Evolutionary conservation across 1,140 invertebrate genomes (phyloP).

Genomic region (Drosophila rhopaloa): DNA sequence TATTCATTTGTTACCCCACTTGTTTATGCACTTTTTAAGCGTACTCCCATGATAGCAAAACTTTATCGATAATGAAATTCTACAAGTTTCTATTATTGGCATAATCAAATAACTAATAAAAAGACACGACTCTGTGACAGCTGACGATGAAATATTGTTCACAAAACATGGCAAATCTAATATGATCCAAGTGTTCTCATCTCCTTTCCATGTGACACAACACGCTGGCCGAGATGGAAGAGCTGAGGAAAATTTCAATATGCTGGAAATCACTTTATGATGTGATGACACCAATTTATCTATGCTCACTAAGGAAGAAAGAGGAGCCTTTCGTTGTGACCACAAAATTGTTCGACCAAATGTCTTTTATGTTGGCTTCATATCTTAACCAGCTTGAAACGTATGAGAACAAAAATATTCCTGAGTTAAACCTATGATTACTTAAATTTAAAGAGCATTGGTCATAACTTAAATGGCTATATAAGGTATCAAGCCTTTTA

Average conservation of each 20-base stretch:
- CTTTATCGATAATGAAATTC: slow-evolving; percentile 77
- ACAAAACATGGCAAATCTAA: slow-evolving; percentile 62
- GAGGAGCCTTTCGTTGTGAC: slow-evolving; percentile 12
- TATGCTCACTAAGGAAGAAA: slow-evolving; percentile 20
- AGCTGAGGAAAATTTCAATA: slow-evolving; percentile 76
- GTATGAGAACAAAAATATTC: background rate
- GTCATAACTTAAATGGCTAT: no score
- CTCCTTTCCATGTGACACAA: slow-evolving; percentile 33
- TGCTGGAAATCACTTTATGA: slow-evolving; percentile 84
- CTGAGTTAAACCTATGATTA: no score
- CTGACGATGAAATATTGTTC: slow-evolving; percentile 79
- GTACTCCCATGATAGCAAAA: slow-evolving; percentile 36
- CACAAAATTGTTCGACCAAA: slow-evolving; percentile 30
- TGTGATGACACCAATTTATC: slow-evolving; percentile 84
- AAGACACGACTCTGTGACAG: slow-evolving; percentile 51
- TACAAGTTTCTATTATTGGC: slow-evolving; percentile 76
- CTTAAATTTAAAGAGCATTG: no score
- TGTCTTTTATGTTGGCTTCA: slow-evolving; percentile 10
- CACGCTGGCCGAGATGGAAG: slow-evolving; percentile 20
- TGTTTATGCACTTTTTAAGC: slow-evolving; percentile 29
- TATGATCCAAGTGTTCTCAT: slow-evolving; percentile 41
- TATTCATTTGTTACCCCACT: slow-evolving; percentile 14
- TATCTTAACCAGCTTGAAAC: slow-evolving; percentile 6
- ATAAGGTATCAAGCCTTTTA: no score
- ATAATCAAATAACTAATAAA: slow-evolving; percentile 78